Evolutionary conservation across 2,797 vertebrate genomes (phyloP), one percentile per base, ranked within the genome.

Genomic region (Anguilla pacifica): DNA sequence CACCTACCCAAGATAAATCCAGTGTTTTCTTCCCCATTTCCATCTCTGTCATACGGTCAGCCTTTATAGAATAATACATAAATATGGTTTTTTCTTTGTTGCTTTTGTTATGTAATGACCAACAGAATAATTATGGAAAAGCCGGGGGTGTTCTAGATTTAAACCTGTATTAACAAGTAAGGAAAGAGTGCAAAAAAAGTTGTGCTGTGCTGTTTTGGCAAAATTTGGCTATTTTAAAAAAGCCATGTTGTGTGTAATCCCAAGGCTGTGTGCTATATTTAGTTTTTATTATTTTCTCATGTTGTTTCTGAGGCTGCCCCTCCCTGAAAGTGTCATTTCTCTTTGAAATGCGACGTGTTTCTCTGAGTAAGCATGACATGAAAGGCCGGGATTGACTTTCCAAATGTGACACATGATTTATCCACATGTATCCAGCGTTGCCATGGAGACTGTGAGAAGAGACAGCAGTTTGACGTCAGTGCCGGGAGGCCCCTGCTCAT

Each of bases 321-420:
- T 46, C 74, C 25, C 46, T 43, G 10, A 43, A 86, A 83, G 46
- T 57, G 57, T 70, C 31, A 92, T 88, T 89, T 89, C 88, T 92
- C 89, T 89, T 90, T 86, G 88, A 91, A 90, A 90, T 90, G 85
- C 91, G 88, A 90, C 91, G 72, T 91, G 92, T 92, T 94, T 91
- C 86, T 90, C 86, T 88, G 88, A 89, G 92, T 92, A 90, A 90
- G 89, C 92, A 93, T 92, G 91, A 93, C 93, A 94, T 92, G 90
- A 95, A 95, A 90, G 88, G 93, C 91, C 86, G 83, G 93, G 95
- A 94, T 93, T 93, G 92, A 93, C 94, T 95, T 95, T 95, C 91
- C 90, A 93, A 96, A 96, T 95, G 93, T 94, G 95, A 95, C 94
- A 94, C 94, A 93, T 92, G 94, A 95, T 96, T 96, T 97, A 92